A percentile compares a stretch with the other conserved stretches of the same genome.
Evolutionary conservation across 2,888 invertebrate genomes (phyloP).

Genomic region (Scaptomyza cyrtandrae): DNA sequence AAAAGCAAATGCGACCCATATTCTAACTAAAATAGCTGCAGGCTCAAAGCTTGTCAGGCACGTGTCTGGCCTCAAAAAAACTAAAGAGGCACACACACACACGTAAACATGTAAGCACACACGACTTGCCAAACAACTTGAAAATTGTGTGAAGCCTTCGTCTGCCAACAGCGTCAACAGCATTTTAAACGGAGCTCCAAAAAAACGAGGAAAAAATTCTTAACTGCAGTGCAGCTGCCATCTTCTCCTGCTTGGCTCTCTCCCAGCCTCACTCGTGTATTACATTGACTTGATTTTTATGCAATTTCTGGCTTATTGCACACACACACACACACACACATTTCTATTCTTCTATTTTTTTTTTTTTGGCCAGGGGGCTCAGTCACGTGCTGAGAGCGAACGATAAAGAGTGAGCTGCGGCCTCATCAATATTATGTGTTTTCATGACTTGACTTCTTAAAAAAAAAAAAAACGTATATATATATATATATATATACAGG

Average conservation of each 20-base stretch:
- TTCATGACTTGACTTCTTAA: slow-evolving; percentile 37
- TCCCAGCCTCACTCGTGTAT: slow-evolving; percentile 2
- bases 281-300: slow-evolving; percentile 71
- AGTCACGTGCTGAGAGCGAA: slow-evolving; percentile 53
- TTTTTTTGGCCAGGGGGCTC: slow-evolving; percentile 38
- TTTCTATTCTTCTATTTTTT: neutral
- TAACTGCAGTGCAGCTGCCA: slow-evolving; percentile 34
- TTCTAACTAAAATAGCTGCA: slow-evolving; percentile 43
- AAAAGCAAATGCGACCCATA: slow-evolving; percentile 72
- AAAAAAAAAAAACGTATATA: neutral
- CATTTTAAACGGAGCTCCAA: slow-evolving; percentile 49
- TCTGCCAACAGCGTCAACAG: slow-evolving; percentile 64
- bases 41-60: slow-evolving; percentile 48
- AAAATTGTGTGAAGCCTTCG: slow-evolving; percentile 50
- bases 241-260: neutral
- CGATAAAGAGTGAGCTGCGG: slow-evolving; percentile 7
- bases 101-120: slow-evolving; percentile 14
- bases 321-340: slow-evolving; percentile 26
- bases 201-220: neutral
- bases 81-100: slow-evolving; percentile 18
- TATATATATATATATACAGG: neutral
- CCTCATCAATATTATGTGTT: slow-evolving; percentile 64
- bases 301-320: slow-evolving; percentile 74
- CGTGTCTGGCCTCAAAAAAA: slow-evolving; percentile 53
- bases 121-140: slow-evolving; percentile 65